phyloP scores from a whole-genome alignment of 2,797 vertebrate genomes.

The Cossypha polioptera region DNA sequence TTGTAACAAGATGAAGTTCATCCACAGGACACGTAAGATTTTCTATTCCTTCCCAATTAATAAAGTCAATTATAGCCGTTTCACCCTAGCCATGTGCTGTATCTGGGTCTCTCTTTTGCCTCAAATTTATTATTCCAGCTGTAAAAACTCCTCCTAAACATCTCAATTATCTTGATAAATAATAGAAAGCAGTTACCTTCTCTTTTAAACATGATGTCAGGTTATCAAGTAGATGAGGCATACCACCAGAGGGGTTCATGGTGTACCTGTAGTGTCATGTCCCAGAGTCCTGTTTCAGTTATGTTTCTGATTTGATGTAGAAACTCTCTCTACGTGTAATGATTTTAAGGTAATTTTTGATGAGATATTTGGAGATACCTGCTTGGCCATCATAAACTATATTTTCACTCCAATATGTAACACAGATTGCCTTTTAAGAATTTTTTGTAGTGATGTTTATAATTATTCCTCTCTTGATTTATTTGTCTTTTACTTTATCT shows the following conservation, averaged over 20 bases:
- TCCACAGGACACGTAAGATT: background rate
- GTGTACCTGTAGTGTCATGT: background rate
- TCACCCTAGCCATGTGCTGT: background rate
- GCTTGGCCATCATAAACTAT: background rate
- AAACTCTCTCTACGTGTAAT: background rate
- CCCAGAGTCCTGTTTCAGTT: background rate
- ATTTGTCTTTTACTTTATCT: background rate
- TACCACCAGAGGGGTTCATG: accelerated
- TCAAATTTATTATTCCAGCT: background rate
- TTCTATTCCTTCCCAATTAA: background rate
- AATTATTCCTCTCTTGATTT: background rate
- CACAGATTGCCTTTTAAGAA: background rate
- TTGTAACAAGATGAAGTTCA: background rate
- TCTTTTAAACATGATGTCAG: background rate
- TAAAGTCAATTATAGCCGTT: background rate
- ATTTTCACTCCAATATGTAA: background rate
- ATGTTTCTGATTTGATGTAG: background rate
- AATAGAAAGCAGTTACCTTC: background rate
- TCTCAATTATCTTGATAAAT: background rate
- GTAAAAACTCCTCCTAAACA: background rate
- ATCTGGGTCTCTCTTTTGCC: background rate
- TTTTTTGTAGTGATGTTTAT: background rate
- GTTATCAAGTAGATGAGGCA: background rate
- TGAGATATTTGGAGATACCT: background rate
- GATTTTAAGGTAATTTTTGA: background rate